Evolutionary conservation across 1,140 invertebrate species (phyloP).

Genomic region (Chironomus tepperi): DNA sequence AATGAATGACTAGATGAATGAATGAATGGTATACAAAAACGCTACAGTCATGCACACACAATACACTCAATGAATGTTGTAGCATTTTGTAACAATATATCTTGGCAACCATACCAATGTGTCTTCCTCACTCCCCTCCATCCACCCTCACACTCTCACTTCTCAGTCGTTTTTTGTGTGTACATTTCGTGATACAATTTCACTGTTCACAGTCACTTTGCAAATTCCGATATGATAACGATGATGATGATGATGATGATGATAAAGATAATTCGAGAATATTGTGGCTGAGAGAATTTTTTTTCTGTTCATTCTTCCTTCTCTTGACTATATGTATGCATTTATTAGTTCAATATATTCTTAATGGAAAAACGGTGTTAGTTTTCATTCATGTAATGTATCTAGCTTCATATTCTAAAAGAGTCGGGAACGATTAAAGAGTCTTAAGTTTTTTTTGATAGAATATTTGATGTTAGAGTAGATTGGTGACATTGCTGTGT

Average conservation of each 20-base stretch:
- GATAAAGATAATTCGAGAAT: not conserved
- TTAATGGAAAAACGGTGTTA: conserved; percentile 7
- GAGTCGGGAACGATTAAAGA: too few species aligned
- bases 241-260: not conserved
- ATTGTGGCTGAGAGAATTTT: not conserved
- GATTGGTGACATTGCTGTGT: too few species aligned
- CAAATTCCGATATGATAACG: not conserved
- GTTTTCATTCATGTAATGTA: not conserved
- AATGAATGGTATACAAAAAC: not conserved
- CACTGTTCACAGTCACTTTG: not conserved
- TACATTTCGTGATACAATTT: not conserved
- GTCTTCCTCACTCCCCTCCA: not conserved
- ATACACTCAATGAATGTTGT: not conserved
- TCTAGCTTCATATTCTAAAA: too few species aligned
- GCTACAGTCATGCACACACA: conserved; percentile 11
- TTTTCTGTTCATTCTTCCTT: too few species aligned
- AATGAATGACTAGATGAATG: not conserved
- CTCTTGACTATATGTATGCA: not conserved
- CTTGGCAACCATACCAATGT: not conserved
- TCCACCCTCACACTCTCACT: not conserved
- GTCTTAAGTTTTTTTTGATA: too few species aligned
- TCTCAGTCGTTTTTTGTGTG: not conserved
- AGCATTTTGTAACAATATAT: conserved; percentile 14
- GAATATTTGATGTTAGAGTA: too few species aligned
- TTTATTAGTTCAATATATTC: not conserved